A percentile compares a stretch with the other conserved stretches of the same genome.
phyloP scores from a whole-genome alignment of 2,113 vertebrate genomes.

The Entosphenus tridentatus region DNA sequence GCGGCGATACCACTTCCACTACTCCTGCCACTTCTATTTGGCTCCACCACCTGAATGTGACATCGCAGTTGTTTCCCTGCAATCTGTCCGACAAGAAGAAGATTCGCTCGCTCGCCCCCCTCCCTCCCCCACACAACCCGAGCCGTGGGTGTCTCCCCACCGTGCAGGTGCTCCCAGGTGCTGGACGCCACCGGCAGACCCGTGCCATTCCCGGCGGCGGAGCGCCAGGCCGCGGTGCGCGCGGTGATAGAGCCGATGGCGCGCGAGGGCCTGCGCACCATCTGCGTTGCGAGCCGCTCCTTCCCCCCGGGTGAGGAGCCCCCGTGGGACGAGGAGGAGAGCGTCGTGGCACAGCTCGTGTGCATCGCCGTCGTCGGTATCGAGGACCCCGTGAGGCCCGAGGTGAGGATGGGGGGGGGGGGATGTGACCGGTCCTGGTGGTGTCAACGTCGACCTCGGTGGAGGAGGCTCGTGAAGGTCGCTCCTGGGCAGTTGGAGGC shows the following conservation, averaged over 20 bases:
- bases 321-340: slow-evolving; percentile 87
- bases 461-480: too few relatives aligned
- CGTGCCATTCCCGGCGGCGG: slow-evolving; percentile 70
- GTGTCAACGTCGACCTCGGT: too few relatives aligned
- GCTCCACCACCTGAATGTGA: too few relatives aligned
- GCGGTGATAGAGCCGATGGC: slow-evolving; percentile 97
- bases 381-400: slow-evolving; percentile 84
- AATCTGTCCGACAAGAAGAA: too few relatives aligned
- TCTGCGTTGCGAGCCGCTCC: slow-evolving; percentile 82
- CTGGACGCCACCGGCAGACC: slow-evolving; percentile 55
- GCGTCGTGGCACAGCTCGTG: slow-evolving; percentile 66
- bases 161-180: slow-evolving; percentile 75
- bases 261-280: slow-evolving; percentile 84
- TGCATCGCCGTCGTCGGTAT: slow-evolving; percentile 88
- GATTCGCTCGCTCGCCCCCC: too few relatives aligned
- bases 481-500: too few relatives aligned
- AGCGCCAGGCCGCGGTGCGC: slow-evolving; percentile 75
- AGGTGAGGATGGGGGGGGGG: slow-evolving; percentile 26
- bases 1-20: too few relatives aligned
- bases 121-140: too few relatives aligned
- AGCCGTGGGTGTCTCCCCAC: too few relatives aligned
- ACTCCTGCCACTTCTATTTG: too few relatives aligned
- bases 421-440: too few relatives aligned
- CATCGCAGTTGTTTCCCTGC: too few relatives aligned
- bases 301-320: slow-evolving; percentile 68